Evolutionary conservation across 2,113 vertebrate species (phyloP).

Genomic region (Ginglymostoma cirratum): DNA sequence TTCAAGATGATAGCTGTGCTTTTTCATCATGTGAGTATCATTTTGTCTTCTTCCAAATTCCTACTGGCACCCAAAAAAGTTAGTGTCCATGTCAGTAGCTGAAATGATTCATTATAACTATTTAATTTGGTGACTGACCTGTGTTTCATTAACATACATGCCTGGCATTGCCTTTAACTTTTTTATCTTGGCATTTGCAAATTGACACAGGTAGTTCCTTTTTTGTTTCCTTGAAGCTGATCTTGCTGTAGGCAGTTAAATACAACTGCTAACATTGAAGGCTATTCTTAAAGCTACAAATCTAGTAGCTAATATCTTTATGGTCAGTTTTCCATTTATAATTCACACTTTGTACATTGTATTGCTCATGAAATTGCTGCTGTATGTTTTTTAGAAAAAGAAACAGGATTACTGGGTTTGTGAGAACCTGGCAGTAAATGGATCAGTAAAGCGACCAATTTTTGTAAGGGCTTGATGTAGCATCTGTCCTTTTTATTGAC

Average conservation of each 20-base stretch:
- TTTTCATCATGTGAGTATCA: not conserved
- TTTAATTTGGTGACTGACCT: not conserved
- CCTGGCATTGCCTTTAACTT: not conserved
- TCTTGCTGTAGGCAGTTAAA: not conserved
- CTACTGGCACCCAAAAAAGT: not conserved
- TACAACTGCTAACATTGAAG: not conserved
- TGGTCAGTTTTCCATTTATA: constrained; percentile 15
- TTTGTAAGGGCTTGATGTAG: not conserved
- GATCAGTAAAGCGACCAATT: not conserved
- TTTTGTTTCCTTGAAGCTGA: not conserved
- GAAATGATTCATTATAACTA: not conserved
- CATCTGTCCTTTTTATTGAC: not conserved
- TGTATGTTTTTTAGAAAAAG: not conserved
- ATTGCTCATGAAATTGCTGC: not conserved
- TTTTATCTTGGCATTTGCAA: not conserved
- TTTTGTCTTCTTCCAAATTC: not conserved
- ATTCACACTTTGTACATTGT: not conserved
- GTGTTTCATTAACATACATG: constrained; percentile 6
- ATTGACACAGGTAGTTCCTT: not conserved
- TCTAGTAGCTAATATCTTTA: not conserved
- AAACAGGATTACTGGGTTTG: not conserved
- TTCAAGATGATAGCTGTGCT: not conserved
- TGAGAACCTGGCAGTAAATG: not conserved
- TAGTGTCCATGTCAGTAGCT: not conserved
- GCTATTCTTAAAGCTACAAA: not conserved